Percentiles rank a stretch among this genome's conserved stretches.
Evolutionary conservation across 2,797 vertebrate species (phyloP).

Genomic region (Muscicapa striata): DNA sequence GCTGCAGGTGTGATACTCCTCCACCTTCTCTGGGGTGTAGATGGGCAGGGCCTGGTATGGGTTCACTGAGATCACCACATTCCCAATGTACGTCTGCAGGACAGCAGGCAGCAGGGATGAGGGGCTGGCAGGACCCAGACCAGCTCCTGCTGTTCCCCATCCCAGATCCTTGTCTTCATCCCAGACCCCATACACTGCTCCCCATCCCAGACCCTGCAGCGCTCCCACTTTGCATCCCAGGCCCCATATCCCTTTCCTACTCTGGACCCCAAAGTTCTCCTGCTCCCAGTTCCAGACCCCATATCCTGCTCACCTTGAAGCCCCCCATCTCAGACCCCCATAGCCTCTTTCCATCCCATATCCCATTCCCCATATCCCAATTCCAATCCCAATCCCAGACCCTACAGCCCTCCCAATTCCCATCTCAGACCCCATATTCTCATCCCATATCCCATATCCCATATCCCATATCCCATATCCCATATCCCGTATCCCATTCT

Average conservation of each 20-base stretch:
- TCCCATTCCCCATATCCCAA: background rate
- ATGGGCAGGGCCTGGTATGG: constrained; percentile 78
- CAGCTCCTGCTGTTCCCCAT: background rate
- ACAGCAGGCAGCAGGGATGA: background rate
- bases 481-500: background rate
- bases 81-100: constrained; percentile 78
- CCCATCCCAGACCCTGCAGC: background rate
- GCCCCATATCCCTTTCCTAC: background rate
- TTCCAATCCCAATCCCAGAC: background rate
- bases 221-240: rapidly evolving
- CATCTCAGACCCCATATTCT: background rate
- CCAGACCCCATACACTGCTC: background rate
- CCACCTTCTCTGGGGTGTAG: constrained; percentile 75
- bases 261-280: background rate
- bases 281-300: background rate
- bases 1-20: constrained; percentile 74
- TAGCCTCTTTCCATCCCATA: too few species aligned
- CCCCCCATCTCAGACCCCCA: background rate
- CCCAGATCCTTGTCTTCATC: background rate
- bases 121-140: background rate
- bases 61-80: constrained; percentile 80
- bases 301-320: background rate
- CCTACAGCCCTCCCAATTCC: background rate
- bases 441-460: too few species aligned
- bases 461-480: background rate